These are phyloP conservation scores for Hippopotamus amphibius DNA, from an alignment of 2,113 vertebrate species.

Conservation along the genomic window DNA sequence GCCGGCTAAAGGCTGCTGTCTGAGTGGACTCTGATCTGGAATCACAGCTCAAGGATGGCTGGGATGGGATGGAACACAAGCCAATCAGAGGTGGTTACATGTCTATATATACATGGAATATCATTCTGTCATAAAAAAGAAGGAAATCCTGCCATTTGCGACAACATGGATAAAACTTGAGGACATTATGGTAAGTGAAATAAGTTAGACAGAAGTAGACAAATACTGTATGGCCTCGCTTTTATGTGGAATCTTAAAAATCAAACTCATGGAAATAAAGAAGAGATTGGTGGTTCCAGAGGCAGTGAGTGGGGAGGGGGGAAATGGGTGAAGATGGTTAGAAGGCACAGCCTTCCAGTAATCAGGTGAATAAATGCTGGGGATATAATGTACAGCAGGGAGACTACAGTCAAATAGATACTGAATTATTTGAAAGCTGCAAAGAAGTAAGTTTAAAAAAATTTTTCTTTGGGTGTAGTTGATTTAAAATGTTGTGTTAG, in stretches of 20 bases:
- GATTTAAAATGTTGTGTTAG: no score
- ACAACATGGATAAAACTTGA: not conserved
- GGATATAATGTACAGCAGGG: no score
- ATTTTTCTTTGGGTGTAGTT: no score
- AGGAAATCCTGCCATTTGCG: not conserved
- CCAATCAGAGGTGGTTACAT: not conserved
- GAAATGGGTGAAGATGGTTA: not conserved
- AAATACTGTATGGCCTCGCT: not conserved
- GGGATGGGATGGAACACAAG: no score
- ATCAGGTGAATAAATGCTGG: not conserved
- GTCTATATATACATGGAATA: not conserved
- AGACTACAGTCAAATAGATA: not conserved
- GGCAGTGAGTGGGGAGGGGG: not conserved
- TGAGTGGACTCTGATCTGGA: not conserved
- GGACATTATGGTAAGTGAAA: not conserved
- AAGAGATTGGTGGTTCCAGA: not conserved
- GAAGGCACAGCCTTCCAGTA: not conserved
- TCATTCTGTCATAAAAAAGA: not conserved
- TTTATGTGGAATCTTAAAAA: not conserved
- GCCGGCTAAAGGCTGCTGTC: not conserved
- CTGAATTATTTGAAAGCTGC: not conserved
- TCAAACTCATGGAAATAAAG: not conserved
- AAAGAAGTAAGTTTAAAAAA: not conserved
- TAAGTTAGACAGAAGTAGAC: not conserved
- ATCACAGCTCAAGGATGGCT: not conserved